Evolutionary conservation across 2,797 vertebrate genomes (phyloP), one percentile per base, ranked within the genome.

Genomic region (Phoeniculus purpureus): DNA sequence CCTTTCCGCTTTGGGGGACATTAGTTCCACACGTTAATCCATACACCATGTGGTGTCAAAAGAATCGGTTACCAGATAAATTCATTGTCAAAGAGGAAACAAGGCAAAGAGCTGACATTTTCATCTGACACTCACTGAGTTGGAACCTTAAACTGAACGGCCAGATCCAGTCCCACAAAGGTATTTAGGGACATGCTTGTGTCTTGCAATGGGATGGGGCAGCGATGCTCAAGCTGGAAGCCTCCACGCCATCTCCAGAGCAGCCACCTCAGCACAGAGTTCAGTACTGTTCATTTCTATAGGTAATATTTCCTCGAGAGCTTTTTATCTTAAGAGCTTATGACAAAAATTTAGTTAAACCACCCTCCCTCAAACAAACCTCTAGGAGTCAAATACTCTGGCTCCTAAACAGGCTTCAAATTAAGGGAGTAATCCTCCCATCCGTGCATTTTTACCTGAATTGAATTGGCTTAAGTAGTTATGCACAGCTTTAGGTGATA

Each of bases 401-500:
- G 8, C n/a, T 84, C 40, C 43, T 34, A 74, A 68, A 72, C 17
- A 81, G 27, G 62, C 31, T 83, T 77, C 84, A 71, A 67, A 80
- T 77, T 74, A 86, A 86, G 50, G 66, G 61, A 74, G 15, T 32
- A 87, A 82, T 85, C 47, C 73, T 83, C 47, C 54, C 50, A 87
- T 27, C 71, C 67, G 50, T 34, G 71, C 21, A 29, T 84, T 95
- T 83, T 65, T 27, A 85, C 37, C 76, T 73, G 70, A 80, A 89
- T 81, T 89, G 76, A 91, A 74, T 67, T 8, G 1, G 80, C 54
- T 82, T 81, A 81, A 79, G 62, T 12, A 81, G 81, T 83, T 86
- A 54, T 12, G 55, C 29, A 72, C 58, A 77, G 61, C 80, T 89
- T 88, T 67, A 74, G 47, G 54, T 89, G 47, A 90, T 82, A 93